Base-by-base conservation (phyloP, 2,888 invertebrate species). In the Euproctis similis region DNA sequence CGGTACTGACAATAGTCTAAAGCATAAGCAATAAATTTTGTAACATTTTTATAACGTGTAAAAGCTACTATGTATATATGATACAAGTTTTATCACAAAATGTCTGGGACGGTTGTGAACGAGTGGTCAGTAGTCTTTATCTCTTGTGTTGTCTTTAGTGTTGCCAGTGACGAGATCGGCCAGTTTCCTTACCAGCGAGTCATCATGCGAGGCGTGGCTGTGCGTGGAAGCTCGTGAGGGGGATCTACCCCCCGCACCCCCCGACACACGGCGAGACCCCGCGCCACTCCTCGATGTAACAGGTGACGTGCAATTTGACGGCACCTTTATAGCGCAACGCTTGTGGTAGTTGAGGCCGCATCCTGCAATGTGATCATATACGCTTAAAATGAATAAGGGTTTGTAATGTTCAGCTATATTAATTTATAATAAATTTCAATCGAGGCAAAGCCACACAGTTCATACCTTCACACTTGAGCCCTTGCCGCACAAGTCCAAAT, bases 281-380 rank as follows among this genome's bases (percentile, higher is more conserved):
- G 8, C 19, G 16, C 9, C 31, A 8, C 28, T 85, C 17, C 21
- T 17, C 84, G 28, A 40, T 20, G 37, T 24, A 30, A 39, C 36
- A 12, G 48, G 45, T 48, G 33, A 66, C 55, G 30, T 65, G 85
- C 99, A 99, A 86, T 99, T 98, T 69, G 98, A 97, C 26, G 98
- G 98, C 43, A 99, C 95, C 84, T 97, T 98, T 44, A 97, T 95
- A 24, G 94, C 94, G 75, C 95, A 99, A 26, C 98, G 89, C 76
- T 99, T 99, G 87, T 99, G 99, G 86, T 96, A 99, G 86, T 98
- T 98, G 65, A 96, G 90, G 8, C 97, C 95, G 86, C 98, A 99
- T 48, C 97, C 98, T 97, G 81, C 6, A 45, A 46, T 1, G 14
- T 4, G 4, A 4, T 4, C 14, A 14, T 14, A 6, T 4, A 14